Conservation (phyloP, 2,113 vertebrate genomes). For the Melanerpes aurifrons region DNA sequence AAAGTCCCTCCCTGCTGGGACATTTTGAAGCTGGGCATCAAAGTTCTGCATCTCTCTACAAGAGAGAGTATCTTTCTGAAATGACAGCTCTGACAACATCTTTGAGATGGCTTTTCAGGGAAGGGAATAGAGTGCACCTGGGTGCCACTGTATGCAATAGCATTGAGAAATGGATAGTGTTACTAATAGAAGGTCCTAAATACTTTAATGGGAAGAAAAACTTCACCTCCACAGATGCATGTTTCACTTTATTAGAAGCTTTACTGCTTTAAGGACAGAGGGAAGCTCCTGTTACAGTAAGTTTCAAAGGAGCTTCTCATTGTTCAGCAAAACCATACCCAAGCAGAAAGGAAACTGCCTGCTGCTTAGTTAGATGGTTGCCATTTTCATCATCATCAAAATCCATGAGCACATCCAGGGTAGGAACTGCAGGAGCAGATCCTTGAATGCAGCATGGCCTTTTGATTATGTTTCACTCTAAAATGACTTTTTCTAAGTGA, state of each 20-base stretch:
- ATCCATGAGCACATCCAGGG: neutral
- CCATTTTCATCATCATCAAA: neutral
- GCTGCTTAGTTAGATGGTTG: neutral
- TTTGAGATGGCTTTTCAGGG: conserved; percentile 51
- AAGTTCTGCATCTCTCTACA: conserved; percentile 22
- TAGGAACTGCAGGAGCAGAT: neutral
- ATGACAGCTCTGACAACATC: conserved; percentile 59
- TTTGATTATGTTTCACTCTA: conserved; percentile 18
- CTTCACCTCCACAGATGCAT: neutral
- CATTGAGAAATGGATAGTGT: conserved; percentile 2
- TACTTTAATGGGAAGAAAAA: conserved; percentile 55
- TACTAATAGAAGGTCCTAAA: conserved; percentile 58
- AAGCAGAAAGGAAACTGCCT: neutral
- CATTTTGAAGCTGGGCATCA: neutral
- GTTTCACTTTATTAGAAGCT: conserved; percentile 35
- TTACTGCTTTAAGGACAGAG: conserved; percentile 20
- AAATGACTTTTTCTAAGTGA: neutral
- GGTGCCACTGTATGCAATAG: conserved; percentile 52
- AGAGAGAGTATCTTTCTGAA: conserved; percentile 35
- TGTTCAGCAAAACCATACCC: neutral
- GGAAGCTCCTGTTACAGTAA: neutral
- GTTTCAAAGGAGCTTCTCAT: conserved; percentile 6
- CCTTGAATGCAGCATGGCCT: neutral
- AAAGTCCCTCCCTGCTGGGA: conserved; percentile 40
- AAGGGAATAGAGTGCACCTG: conserved; percentile 60